A percentile compares a stretch with the other conserved stretches of the same genome.
Evolutionary conservation across 2,797 vertebrate genomes (phyloP).

Genomic region (Gadopsis bispinosus): DNA sequence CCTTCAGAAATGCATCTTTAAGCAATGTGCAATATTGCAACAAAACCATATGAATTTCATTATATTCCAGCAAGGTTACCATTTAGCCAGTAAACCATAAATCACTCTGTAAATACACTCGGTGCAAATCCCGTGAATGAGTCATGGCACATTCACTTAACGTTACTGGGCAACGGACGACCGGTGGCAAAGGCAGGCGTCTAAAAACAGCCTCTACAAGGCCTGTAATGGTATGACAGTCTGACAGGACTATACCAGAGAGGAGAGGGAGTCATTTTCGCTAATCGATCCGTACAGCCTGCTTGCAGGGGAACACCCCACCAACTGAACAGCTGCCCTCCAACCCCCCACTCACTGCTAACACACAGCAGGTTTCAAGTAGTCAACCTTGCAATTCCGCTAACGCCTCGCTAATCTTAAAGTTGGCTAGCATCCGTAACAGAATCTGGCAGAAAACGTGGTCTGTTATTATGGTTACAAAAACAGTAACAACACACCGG

Average conservation of each 20-base stretch:
- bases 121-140: conserved; percentile 74
- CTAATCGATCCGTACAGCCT: conserved; percentile 62
- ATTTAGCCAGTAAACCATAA: conserved; percentile 52
- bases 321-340: conserved; percentile 67
- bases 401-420: neutral
- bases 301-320: conserved; percentile 67
- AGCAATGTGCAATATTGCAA: neutral
- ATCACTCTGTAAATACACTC: conserved; percentile 64
- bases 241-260: conserved; percentile 29
- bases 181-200: conserved; percentile 45
- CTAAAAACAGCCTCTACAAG: conserved; percentile 77
- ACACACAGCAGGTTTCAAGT: conserved; percentile 12
- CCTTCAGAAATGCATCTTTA: neutral
- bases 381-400: conserved; percentile 16
- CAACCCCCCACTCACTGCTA: conserved; percentile 43
- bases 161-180: conserved; percentile 73
- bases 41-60: neutral
- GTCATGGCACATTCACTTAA: conserved; percentile 74
- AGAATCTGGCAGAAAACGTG: neutral
- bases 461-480: neutral
- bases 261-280: conserved; percentile 47
- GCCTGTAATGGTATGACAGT: conserved; percentile 67
- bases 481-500: neutral
- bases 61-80: conserved; percentile 41
- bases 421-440: rapidly evolving